Evolutionary conservation across 2,888 invertebrate species (phyloP).

Genomic region (Cantharis rufa): DNA sequence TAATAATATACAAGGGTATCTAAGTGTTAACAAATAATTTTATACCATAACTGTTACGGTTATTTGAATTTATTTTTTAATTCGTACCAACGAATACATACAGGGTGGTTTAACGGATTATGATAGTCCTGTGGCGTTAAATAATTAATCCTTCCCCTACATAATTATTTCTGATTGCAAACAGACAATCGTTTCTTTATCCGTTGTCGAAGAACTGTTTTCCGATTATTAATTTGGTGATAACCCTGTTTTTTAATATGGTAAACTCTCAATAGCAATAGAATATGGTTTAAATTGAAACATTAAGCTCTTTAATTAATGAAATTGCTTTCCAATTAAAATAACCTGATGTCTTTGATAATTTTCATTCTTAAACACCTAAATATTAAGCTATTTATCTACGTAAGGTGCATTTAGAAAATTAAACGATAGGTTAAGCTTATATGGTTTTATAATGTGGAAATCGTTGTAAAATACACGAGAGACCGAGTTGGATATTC

Average conservation of each 20-base stretch:
- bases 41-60: neutral
- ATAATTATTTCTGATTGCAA: too few species aligned
- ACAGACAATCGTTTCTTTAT: neutral
- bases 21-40: neutral
- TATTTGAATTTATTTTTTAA: too few species aligned
- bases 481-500: constrained; percentile 36
- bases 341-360: neutral
- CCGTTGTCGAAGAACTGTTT: neutral
- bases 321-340: neutral
- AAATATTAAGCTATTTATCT: neutral
- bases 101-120: neutral
- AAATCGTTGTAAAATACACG: neutral
- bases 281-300: neutral
- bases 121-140: too few species aligned
- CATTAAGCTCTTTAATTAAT: neutral
- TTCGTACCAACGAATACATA: neutral
- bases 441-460: neutral
- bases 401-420: neutral
- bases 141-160: too few species aligned
- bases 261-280: neutral
- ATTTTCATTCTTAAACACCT: neutral
- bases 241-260: neutral
- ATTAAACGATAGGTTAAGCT: neutral
- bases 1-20: neutral
- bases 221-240: neutral